A percentile compares a stretch with the other conserved stretches of the same genome.
These are phyloP conservation scores for Leptonema lineaticorne DNA, from an alignment of 1,140 invertebrate genomes.

Conservation along the genomic window DNA sequence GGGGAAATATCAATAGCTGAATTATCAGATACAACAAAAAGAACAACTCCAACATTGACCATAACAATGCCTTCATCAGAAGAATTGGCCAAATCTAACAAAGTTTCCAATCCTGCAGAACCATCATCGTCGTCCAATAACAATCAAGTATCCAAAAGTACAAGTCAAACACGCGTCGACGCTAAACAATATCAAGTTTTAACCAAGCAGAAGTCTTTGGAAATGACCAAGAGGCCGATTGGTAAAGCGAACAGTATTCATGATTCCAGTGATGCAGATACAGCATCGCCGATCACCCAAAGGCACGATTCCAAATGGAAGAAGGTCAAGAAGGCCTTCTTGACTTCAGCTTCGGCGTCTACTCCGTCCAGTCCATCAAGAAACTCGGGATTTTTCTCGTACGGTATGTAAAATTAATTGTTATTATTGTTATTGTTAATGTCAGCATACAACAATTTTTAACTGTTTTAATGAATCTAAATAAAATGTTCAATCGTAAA, in stretches of 20 bases:
- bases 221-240: conserved; percentile 43
- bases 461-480: too few species aligned
- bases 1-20: conserved; percentile 17
- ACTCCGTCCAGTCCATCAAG: conserved; percentile 68
- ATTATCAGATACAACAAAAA: conserved; percentile 39
- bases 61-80: conserved; percentile 62
- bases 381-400: conserved; percentile 62
- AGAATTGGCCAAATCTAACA: conserved; percentile 48
- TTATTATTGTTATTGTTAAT: too few species aligned
- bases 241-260: conserved; percentile 41
- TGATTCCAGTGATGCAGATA: conserved; percentile 49
- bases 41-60: conserved; percentile 55
- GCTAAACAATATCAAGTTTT: conserved; percentile 48
- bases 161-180: not conserved
- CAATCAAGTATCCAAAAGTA: not conserved
- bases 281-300: conserved; percentile 44
- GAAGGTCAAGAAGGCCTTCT: conserved; percentile 71
- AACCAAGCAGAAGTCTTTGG: conserved; percentile 54
- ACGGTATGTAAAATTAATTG: conserved; percentile 51
- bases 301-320: conserved; percentile 65
- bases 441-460: too few species aligned
- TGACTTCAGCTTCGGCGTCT: conserved; percentile 62
- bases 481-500: too few species aligned
- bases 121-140: not conserved
- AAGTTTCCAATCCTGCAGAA: conserved; percentile 12